A percentile compares a stretch with the other conserved stretches of the same genome.
Conservation (phyloP, 1,140 invertebrate genomes). For the Melanaphis sacchari region DNA sequence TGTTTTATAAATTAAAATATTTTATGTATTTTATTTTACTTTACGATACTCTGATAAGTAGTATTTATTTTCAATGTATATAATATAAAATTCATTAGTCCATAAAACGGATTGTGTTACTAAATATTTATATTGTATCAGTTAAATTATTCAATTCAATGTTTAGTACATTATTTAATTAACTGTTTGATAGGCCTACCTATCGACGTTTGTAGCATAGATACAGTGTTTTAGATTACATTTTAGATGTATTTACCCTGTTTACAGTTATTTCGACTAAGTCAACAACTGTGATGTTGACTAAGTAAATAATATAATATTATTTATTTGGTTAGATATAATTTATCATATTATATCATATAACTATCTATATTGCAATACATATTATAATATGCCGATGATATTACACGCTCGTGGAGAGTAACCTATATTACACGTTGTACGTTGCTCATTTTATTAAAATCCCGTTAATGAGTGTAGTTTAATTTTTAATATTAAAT, state of each 20-base stretch:
- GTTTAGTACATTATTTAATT: not conserved
- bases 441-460: not conserved
- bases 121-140: not conserved
- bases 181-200: not conserved
- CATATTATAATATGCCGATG: not conserved
- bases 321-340: not conserved
- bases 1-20: not conserved
- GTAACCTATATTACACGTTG: not conserved
- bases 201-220: not conserved
- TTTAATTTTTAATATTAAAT: not conserved
- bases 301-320: not conserved
- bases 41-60: not conserved
- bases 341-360: not conserved
- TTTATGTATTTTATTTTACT: not conserved
- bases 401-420: not conserved
- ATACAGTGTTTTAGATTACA: not conserved
- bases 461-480: not conserved
- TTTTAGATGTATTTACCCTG: not conserved
- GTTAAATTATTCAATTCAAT: not conserved
- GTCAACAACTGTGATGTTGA: not conserved
- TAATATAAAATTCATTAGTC: not conserved
- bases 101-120: not conserved
- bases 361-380: not conserved
- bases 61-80: not conserved
- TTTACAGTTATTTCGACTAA: not conserved